phyloP scores from a whole-genome alignment of 2,113 vertebrate species.

The Typhlomys cinereus region DNA sequence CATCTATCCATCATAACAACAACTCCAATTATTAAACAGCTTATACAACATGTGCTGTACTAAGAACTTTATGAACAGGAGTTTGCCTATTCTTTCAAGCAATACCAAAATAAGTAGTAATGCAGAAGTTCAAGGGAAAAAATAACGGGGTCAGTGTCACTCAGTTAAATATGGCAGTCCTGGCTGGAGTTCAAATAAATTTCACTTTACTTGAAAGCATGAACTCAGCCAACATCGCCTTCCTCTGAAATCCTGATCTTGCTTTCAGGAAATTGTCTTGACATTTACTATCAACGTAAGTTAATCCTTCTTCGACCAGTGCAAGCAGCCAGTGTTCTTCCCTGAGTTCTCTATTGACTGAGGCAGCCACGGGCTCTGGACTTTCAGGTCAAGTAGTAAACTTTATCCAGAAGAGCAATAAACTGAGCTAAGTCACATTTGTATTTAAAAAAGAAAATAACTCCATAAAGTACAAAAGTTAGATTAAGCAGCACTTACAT shows the following conservation, averaged over 20 bases:
- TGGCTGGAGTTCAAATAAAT: not conserved
- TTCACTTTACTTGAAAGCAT: not conserved
- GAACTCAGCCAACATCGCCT: not conserved
- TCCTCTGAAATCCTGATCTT: not conserved
- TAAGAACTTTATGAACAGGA: not conserved
- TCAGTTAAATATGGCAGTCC: not conserved
- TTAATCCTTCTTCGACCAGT: not conserved
- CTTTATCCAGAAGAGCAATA: not conserved
- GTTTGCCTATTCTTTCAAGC: not conserved
- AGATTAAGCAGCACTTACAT: not conserved
- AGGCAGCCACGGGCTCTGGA: not conserved
- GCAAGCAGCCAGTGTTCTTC: not conserved
- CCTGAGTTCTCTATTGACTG: too few species aligned
- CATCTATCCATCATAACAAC: not conserved
- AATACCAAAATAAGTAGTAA: not conserved
- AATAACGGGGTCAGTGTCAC: too few species aligned
- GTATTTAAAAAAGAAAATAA: not conserved
- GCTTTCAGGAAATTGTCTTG: not conserved
- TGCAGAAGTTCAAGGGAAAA: too few species aligned
- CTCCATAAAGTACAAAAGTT: conserved; percentile 37
- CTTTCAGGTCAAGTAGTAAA: not conserved
- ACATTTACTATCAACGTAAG: not conserved
- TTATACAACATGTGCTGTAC: not conserved
- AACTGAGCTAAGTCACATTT: not conserved
- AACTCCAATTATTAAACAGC: not conserved